These are phyloP conservation scores for Zophobas morio DNA, from an alignment of 1,140 invertebrate species.

Conservation along the genomic window DNA sequence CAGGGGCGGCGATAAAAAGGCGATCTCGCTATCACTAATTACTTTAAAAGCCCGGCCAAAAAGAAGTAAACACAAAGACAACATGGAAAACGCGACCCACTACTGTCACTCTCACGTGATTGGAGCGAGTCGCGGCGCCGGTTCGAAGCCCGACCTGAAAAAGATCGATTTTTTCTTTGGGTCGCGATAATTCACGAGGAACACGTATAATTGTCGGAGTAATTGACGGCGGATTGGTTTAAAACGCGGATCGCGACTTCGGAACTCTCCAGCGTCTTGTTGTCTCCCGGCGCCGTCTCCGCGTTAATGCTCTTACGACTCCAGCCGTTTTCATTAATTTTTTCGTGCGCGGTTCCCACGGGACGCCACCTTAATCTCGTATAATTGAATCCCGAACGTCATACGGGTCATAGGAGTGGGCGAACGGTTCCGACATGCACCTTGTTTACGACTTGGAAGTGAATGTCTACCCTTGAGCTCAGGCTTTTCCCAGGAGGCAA, in stretches of 20 bases:
- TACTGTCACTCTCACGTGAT: not conserved
- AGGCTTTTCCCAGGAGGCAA: slow-evolving; percentile 40
- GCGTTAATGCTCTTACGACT: not conserved
- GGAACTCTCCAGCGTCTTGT: no score
- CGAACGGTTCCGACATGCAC: slow-evolving; percentile 30
- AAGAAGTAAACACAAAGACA: not conserved
- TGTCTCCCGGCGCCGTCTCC: not conserved
- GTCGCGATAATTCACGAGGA: no score
- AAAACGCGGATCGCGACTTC: no score
- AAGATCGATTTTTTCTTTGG: no score
- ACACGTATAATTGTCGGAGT: no score
- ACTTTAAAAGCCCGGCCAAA: slow-evolving; percentile 21
- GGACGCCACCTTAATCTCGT: slow-evolving; percentile 26
- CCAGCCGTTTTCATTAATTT: not conserved
- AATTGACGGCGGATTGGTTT: no score
- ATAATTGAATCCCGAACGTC: slow-evolving; percentile 40
- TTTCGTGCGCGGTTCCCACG: not conserved
- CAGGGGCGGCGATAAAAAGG: slow-evolving; percentile 19
- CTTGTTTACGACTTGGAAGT: slow-evolving; percentile 41
- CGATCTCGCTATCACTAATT: slow-evolving; percentile 44
- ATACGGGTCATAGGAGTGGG: slow-evolving; percentile 25
- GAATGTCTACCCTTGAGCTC: slow-evolving; percentile 40
- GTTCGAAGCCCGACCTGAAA: no score
- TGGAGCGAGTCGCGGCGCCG: no score
- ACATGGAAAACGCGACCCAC: not conserved